phyloP scores from a whole-genome alignment of 1,140 invertebrate genomes.

The Cotesia typhae region DNA sequence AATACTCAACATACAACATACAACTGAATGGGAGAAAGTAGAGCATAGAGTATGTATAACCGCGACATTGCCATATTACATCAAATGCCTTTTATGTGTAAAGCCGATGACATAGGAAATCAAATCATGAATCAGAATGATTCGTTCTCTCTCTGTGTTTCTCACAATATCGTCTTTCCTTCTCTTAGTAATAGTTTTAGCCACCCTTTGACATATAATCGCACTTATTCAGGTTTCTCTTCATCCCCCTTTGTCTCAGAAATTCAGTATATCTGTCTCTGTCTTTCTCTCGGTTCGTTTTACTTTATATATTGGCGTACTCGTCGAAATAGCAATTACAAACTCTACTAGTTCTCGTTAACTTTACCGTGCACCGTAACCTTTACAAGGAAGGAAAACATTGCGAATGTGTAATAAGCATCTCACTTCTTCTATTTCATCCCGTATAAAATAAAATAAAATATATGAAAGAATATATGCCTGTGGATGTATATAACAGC shows the following conservation, averaged over 20 bases:
- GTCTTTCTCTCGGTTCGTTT: background rate
- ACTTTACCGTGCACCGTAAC: slow-evolving; percentile 28
- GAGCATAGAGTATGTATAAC: background rate
- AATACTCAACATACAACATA: too few species aligned
- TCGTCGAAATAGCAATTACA: slow-evolving; percentile 38
- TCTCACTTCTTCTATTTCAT: slow-evolving; percentile 16
- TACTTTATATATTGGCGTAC: slow-evolving; percentile 34
- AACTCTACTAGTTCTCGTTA: slow-evolving; percentile 18
- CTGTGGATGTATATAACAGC: slow-evolving; percentile 14
- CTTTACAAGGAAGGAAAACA: slow-evolving; percentile 35
- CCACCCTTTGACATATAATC: too few species aligned
- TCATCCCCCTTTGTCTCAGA: background rate
- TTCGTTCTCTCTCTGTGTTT: background rate
- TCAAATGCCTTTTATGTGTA: background rate
- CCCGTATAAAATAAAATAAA: background rate
- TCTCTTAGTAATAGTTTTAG: too few species aligned
- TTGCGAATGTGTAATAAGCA: slow-evolving; percentile 39
- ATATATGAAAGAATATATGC: too few species aligned
- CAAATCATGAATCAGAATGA: slow-evolving; percentile 12
- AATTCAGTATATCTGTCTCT: background rate
- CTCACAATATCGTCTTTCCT: background rate
- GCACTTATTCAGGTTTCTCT: background rate
- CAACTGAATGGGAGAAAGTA: too few species aligned
- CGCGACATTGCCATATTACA: slow-evolving; percentile 4
- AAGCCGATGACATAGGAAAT: slow-evolving; percentile 16